Base-by-base conservation (phyloP, 2,888 invertebrate species). In the Entomobrya multifasciata region DNA sequence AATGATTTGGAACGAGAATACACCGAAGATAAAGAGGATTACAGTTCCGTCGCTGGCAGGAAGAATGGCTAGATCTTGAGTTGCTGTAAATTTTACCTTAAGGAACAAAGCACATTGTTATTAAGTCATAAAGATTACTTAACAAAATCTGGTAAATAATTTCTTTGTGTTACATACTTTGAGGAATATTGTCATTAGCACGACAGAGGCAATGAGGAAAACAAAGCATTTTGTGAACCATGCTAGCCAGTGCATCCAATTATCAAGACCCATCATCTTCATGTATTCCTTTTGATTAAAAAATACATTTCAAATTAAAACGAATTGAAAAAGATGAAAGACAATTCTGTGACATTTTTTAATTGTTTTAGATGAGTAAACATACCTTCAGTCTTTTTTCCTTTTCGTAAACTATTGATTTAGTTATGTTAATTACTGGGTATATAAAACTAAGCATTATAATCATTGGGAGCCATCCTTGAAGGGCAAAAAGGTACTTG, bases 181-280 rank as follows among this genome's bases (percentile, higher is more conserved):
- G 6, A 93, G 91, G 60, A 92, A 89, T 27, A 93, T 60, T 1
- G 93, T 92, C 90, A 94, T 93, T 47, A 93, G 89, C n/a, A 93
- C 89, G 0, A 95, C 93, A 0, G 95, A 94, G 49, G 96, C 92
- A 0, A 95, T 90, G 83, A 96, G 93, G 91, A 95, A 95, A 3
- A 95, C 90, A 89, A 96, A 94, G 84, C 95, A 95, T 92, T 96
- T 96, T 65, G 95, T 93, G 92, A 96, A 97, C 96, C 97, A 97
- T 1, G 97, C 96, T 0, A 94, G 92, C 97, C 97, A 97, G 91
- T 97, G 96, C 90, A 97, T 93, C 95, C 96, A 96, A 79, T 95
- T 95, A 52, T 95, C 94, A 47, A 98, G 93, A 1, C 98, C 98
- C 96, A 97, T 97, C 93, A 97, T 96, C 93, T 97, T 97, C 96